These are phyloP conservation scores for Ophioninae sp. DNA, from an alignment of 2,888 invertebrate genomes.

Conservation along the genomic window DNA sequence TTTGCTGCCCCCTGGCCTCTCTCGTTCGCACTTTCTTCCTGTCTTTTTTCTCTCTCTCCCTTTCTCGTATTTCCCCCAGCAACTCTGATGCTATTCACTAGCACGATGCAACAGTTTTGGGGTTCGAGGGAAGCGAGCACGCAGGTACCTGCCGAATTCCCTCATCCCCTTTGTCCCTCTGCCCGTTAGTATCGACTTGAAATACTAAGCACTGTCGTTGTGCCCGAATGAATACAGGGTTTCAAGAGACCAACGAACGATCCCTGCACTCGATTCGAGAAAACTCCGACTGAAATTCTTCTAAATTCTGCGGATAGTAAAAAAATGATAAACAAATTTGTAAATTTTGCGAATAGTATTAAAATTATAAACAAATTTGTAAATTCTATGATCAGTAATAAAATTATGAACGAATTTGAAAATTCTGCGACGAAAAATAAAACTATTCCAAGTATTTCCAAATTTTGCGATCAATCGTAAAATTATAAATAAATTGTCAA, in stretches of 20 bases:
- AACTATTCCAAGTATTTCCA: too few relatives aligned
- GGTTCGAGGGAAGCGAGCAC: slow-evolving; percentile 39
- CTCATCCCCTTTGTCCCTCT: slow-evolving; percentile 33
- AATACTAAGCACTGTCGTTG: not conserved
- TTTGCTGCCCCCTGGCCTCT: slow-evolving; percentile 49
- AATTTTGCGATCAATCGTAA: too few relatives aligned
- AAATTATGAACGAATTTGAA: too few relatives aligned
- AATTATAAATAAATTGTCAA: too few relatives aligned
- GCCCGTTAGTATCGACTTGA: not conserved
- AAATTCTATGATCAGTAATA: too few relatives aligned
- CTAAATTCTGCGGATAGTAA: too few relatives aligned
- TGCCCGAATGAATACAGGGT: slow-evolving; percentile 15
- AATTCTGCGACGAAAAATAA: too few relatives aligned
- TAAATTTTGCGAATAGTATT: too few relatives aligned
- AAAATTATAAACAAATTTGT: too few relatives aligned
- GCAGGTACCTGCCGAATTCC: slow-evolving; percentile 56
- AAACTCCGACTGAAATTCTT: slow-evolving; percentile 29
- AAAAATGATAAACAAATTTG: too few relatives aligned
- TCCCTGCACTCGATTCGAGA: not conserved
- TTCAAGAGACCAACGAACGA: slow-evolving; percentile 21
- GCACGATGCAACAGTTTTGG: slow-evolving; percentile 44
- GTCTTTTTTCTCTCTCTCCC: not conserved
- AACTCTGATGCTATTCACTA: slow-evolving; percentile 51
- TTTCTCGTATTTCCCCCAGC: slow-evolving; percentile 15
- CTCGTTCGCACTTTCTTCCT: slow-evolving; percentile 13